Base-by-base conservation (phyloP, 2,888 invertebrate genomes). In the Sinohyriopsis cumingii region DNA sequence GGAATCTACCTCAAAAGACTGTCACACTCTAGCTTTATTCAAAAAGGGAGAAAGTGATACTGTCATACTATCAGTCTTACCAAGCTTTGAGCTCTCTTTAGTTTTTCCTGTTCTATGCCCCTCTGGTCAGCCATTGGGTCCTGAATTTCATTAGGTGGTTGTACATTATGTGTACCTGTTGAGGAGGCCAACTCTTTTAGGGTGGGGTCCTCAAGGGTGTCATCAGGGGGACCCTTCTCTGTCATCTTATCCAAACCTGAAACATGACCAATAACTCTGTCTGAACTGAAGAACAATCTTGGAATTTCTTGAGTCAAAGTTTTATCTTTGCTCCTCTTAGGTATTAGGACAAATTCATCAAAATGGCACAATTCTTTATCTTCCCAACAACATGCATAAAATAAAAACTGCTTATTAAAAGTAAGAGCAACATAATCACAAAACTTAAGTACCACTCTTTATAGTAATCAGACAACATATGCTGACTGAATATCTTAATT, bases 161-260 rank as follows among this genome's bases (percentile, higher is more conserved):
- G 86, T 12, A 84, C 77, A 69, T 72, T 84, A 60, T 80, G 79
- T 5, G 84, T 81, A 9, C 83, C 82, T 45, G 80, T 78, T 20
- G 80, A 75, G 59, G 79, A 82, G 9, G 86, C 87, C 24, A 87
- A 75, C 63, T 86, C 87, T 70, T 85, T 82, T 71, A 84, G 72
- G 9, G 85, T 78, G 33, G 83, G 81, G 55, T 78, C 76, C 33
- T 82, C 82, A 12, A 79, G 80, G 76, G 84, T 87, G 2, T 75
- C 82, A 28, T 85, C 95, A 0, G 98, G 97, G 0, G 95, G 95
- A 87, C 97, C 96, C 71, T 95, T 93, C 90, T 98, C 98, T 6
- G 99, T 99, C 95, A 98, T 98, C 80, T 95, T 94, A 67, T 94
- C 94, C 78, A 97, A 95, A 24, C 94, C 95, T 93, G 71, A 15